A percentile compares a stretch with the other conserved stretches of the same genome.
Conservation (phyloP, 2,797 vertebrate species). For the Apogon talboti region DNA sequence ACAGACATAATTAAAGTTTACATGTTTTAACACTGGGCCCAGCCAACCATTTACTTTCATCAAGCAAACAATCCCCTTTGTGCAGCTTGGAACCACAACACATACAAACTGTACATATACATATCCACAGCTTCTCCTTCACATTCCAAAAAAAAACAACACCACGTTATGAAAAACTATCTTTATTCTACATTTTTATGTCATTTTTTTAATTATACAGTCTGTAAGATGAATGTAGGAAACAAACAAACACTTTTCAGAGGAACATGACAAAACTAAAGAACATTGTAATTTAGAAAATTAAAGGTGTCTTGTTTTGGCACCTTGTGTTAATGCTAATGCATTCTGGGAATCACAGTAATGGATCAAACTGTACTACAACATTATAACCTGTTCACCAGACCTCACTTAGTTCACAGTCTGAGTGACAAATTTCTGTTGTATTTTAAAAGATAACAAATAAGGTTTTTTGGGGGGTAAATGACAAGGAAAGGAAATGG, state of each 20-base stretch:
- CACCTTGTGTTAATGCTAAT: conserved; percentile 42
- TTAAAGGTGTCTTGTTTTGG: conserved; percentile 56
- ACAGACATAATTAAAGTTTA: neutral
- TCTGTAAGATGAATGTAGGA: conserved; percentile 63
- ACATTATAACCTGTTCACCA: conserved; percentile 22
- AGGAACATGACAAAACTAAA: conserved; percentile 63
- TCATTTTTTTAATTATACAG: conserved; percentile 72
- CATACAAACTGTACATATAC: neutral
- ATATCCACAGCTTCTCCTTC: neutral
- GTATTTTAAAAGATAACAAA: conserved; percentile 43
- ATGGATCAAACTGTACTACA: conserved; percentile 29
- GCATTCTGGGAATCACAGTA: conserved; percentile 29
- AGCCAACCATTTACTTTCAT: neutral
- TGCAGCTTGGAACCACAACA: too few species aligned
- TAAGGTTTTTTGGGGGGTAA: conserved; percentile 9
- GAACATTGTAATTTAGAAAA: conserved; percentile 48
- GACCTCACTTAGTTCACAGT: conserved; percentile 25
- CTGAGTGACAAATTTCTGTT: conserved; percentile 19
- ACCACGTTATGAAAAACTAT: conserved; percentile 78
- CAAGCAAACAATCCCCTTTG: neutral
- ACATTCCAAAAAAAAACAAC: conserved; percentile 22
- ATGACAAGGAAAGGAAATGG: conserved; percentile 45
- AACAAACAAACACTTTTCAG: conserved; percentile 64
- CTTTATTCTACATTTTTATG: conserved; percentile 84
- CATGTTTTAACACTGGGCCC: neutral